Evolutionary conservation across 2,797 vertebrate species (phyloP), one percentile per base, ranked within the genome.

Genomic region (Anolis apletophallus): DNA sequence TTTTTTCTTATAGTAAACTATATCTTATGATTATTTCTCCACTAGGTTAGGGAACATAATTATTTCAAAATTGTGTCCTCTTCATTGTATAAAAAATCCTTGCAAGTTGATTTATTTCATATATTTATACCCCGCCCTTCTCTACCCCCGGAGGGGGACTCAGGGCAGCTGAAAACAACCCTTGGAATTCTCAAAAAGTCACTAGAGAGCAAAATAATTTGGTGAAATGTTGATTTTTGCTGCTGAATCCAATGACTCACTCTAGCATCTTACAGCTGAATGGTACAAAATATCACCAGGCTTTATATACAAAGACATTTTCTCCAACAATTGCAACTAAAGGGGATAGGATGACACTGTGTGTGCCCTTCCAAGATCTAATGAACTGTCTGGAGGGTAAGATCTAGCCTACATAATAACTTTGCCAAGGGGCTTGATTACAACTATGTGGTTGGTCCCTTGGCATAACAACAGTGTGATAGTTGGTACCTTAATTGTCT

Each of bases 361-460:
- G 0, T 77, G 77, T 91, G 83, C 64, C 90, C 89, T 90, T 92
- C 82, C 91, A 69, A 92, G 80, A 89, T 90, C 81, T 90, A 89
- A 89, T 80, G 76, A 85, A 80, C 77, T 80, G 68, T 72, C 84
- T 61, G 32, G 84, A 77, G 61, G 46, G 87, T 88, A 90, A 46
- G 1, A 0, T 72, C 83, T 87, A 88, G 57, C 76, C 91, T 93
- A 90, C 84, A 89, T 90, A 92, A 87, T 84, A 10, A 72, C 76
- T 82, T 88, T 92, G 93, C 78, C 59, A 85, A 36, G 34, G 32
- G 75, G 89, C 75, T 52, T 36, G 92, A 91, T 91, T 93, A 88
- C 87, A 87, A 69, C 91, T 50, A 13, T 80, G 54, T 72, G 55
- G 75, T 59, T 59, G 19, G 67, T 76, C 84, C 77, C 84, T 13